A percentile compares a stretch with the other conserved stretches of the same genome.
Evolutionary conservation across 1,140 invertebrate species (phyloP).

Genomic region (Eriosoma lanigerum): DNA sequence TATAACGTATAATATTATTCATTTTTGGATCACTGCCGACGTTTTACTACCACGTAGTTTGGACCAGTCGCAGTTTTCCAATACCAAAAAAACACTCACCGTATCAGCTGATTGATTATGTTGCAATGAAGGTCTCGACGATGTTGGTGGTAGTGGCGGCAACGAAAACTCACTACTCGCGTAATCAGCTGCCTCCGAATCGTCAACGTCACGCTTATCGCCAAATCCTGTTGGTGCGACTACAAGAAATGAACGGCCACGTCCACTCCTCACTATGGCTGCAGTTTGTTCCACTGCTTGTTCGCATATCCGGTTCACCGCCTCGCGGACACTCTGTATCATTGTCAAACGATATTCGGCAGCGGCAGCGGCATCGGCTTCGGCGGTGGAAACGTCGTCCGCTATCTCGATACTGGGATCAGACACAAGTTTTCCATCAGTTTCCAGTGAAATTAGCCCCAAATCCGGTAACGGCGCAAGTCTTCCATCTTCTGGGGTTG

Average conservation of each 20-base stretch:
- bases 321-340: constrained; percentile 30
- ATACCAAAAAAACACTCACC: background rate
- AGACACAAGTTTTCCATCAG: too few species aligned
- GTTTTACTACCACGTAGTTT: too few species aligned
- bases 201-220: background rate
- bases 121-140: background rate
- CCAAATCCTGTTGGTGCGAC: too few species aligned
- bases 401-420: too few species aligned
- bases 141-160: background rate
- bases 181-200: background rate
- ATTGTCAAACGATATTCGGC: constrained; percentile 11
- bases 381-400: too few species aligned
- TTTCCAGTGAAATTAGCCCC: too few species aligned
- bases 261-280: background rate
- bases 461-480: too few species aligned
- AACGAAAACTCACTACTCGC: constrained; percentile 21
- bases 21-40: too few species aligned
- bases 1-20: too few species aligned
- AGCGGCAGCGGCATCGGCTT: background rate
- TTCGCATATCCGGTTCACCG: constrained; percentile 28
- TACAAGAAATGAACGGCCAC: too few species aligned
- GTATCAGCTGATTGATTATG: background rate
- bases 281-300: constrained; percentile 12
- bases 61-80: too few species aligned
- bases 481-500: too few species aligned